A percentile compares a stretch with the other conserved stretches of the same genome.
These are phyloP conservation scores for Stenichneumon culpator DNA, from an alignment of 2,888 invertebrate genomes.

Conservation along the genomic window DNA sequence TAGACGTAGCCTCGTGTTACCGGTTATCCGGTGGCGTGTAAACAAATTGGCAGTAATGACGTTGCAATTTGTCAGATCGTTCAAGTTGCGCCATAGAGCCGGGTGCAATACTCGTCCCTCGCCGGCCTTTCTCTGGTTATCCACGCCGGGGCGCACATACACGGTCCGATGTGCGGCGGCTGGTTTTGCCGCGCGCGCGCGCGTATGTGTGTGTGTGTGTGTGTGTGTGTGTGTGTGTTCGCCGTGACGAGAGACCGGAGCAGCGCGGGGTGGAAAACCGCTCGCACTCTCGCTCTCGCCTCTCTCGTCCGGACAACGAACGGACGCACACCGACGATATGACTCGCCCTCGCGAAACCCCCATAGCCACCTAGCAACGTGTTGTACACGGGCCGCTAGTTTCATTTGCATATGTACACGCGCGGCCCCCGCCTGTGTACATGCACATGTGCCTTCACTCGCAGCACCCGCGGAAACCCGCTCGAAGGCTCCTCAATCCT, in stretches of 20 bases:
- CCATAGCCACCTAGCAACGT: slow-evolving; percentile 57
- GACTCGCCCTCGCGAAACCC: slow-evolving; percentile 50
- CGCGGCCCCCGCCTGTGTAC: slow-evolving; percentile 27
- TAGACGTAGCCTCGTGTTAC: slow-evolving; percentile 72
- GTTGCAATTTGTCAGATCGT: slow-evolving; percentile 83
- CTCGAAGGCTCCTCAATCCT: neutral
- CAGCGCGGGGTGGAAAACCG: slow-evolving; percentile 48
- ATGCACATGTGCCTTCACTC: slow-evolving; percentile 3
- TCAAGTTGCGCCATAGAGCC: slow-evolving; percentile 63
- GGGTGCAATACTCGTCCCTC: slow-evolving; percentile 19
- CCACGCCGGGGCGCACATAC: neutral
- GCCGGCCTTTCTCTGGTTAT: slow-evolving; percentile 24
- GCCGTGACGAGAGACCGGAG: slow-evolving; percentile 37
- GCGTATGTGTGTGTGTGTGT: neutral
- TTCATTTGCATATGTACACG: slow-evolving; percentile 65
- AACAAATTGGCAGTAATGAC: slow-evolving; percentile 84
- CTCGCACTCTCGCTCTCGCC: neutral
- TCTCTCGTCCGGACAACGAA: slow-evolving; percentile 51
- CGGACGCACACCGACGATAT: slow-evolving; percentile 50
- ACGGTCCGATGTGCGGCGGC: neutral
- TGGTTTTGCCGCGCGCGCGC: neutral
- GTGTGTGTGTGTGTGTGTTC: slow-evolving; percentile 27
- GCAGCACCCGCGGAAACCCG: neutral
- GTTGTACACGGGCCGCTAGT: slow-evolving; percentile 63
- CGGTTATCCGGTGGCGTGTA: slow-evolving; percentile 80